Conservation (phyloP, 1,140 invertebrate species). For the Bombus superbus region DNA sequence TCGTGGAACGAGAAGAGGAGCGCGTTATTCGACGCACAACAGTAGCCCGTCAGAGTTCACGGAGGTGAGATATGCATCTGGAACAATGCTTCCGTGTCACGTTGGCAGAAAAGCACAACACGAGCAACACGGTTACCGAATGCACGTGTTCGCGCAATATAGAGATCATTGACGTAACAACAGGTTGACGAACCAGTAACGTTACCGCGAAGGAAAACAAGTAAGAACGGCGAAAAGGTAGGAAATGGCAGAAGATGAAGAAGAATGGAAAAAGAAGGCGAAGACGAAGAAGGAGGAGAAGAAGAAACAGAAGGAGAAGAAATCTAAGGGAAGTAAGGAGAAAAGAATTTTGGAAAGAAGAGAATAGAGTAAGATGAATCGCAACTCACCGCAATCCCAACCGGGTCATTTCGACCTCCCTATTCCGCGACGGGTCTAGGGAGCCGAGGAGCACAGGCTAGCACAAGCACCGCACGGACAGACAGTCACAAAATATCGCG, state of each 20-base stretch:
- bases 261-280: neutral
- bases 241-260: neutral
- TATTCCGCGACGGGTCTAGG: slow-evolving; percentile 74
- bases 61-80: neutral
- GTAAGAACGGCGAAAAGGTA: neutral
- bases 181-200: slow-evolving; percentile 39
- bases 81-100: neutral
- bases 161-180: slow-evolving; percentile 48
- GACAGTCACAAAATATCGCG: slow-evolving; percentile 73
- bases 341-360: neutral
- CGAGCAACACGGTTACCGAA: neutral
- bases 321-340: neutral
- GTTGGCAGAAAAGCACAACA: neutral
- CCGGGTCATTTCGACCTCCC: slow-evolving; percentile 80
- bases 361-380: slow-evolving; percentile 45
- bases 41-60: neutral
- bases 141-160: slow-evolving; percentile 35
- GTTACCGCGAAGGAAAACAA: slow-evolving; percentile 15
- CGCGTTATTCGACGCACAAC: neutral
- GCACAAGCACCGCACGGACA: slow-evolving; percentile 77
- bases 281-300: neutral
- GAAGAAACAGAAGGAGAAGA: neutral
- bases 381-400: slow-evolving; percentile 78
- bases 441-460: slow-evolving; percentile 64
- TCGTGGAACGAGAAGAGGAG: neutral